Base-by-base conservation (phyloP, 1,140 invertebrate species). In the Drosophila chauvacae region DNA sequence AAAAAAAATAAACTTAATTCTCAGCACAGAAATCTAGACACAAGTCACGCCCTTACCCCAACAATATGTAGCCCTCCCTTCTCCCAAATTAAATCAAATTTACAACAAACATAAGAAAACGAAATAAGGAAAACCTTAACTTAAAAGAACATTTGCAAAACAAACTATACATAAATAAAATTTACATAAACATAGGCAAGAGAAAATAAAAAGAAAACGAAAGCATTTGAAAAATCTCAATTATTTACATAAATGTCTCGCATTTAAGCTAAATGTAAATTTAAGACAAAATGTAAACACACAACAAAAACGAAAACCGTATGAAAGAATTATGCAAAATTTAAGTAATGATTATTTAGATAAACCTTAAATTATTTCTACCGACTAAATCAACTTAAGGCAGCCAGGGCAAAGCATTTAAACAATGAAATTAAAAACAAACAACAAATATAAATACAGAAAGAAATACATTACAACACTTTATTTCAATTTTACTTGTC, bases 191-290 rank as follows among this genome's bases (percentile, higher is more conserved):
- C 28, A 78, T 88, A 87, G 77, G 72, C 76, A 90, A 81, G 82
- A 60, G 37, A 74, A 60, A 61, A 42, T 48, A 60, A 35, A 45
- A 42, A 44, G 47, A 64, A 48, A 55, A 23, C 53, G 63, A 64
- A 62, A 20, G 33, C 42, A 65, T 74, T 69, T 74, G 66, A 73
- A 76, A 45, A 66, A 85, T 90, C 85, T 90, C 85, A 90, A 90
- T 87, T 87, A 90, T 90, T 90, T 90, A 90, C 85, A 90, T 90
- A 90, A 90, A 90, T 90, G 85, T 90, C 85, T 90, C 85, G 85
- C 81, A 85, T 73, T 73, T 90, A 90, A 90, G 85, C 85, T 90
- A 88, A 90, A 85, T 76, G 86, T 84, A 90, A 76, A 58, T 70
- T 81, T 90, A 90, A 88, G 78, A 66, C 60, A 70, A 83, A 35